Base-by-base conservation (phyloP, 2,888 invertebrate species). In the Microctonus brassicae region DNA sequence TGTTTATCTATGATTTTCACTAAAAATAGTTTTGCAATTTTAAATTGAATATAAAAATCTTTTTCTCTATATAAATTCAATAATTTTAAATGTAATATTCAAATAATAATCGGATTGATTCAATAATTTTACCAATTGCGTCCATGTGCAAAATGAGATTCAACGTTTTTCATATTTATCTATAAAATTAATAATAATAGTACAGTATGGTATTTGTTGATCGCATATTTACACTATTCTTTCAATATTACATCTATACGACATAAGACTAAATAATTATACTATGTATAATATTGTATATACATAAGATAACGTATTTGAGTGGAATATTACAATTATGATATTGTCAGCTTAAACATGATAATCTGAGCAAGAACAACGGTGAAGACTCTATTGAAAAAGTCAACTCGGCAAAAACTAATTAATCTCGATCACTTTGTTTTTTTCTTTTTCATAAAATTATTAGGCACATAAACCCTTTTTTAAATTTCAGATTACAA, bases 201-300 rank as follows among this genome's bases (percentile, higher is more conserved):
- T 24, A 9, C 11, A 55, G 22, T 55, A 55, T 55, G 24, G 22
- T 55, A 55, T 55, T 55, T 13, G 55, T 24, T 58, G 58, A 33
- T 58, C 57, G 66, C 60, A 60, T 75, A 75, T 74, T 72, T 74
- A 73, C 75, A 72, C 63, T 62, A 73, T 36, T 53, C 13, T 2
- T 47, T 9, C 17, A 47, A 17, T 47, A 20, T 47, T 47, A n/a
- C n/a, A 1, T 17, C 9, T 20, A n/a, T 17, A 17, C 47, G 1
- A n/a, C n/a, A n/a, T n/a, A n/a, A n/a, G n/a, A n/a, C 17, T n/a
- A 17, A 20, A 47, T 47, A 20, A 47, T 47, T 67, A 29, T 61
- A 55, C 61, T 62, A 69, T 53, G 20, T 52, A 52, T 69, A 26
- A 63, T 70, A 34, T 66, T 60, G 42, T 68, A 58, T 72, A 72